These are phyloP conservation scores for Amphibalanus amphitrite DNA, from an alignment of 1,140 invertebrate genomes.

Conservation along the genomic window DNA sequence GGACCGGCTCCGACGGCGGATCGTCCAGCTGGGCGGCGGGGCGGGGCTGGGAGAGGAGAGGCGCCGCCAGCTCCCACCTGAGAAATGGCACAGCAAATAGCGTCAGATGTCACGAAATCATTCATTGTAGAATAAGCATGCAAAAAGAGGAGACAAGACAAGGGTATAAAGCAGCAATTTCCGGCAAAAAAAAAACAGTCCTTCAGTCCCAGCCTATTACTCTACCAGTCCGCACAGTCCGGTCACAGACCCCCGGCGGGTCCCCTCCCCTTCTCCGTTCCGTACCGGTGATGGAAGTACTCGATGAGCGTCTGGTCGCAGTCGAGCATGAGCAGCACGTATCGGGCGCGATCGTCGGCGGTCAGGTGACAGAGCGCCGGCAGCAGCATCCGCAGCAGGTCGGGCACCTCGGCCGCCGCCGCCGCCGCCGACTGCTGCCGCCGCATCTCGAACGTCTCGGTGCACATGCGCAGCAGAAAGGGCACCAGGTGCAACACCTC, in stretches of 20 bases:
- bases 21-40: not conserved
- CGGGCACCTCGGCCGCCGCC: constrained; percentile 36
- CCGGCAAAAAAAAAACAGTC: no score
- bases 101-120: no score
- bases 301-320: constrained; percentile 20
- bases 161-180: no score
- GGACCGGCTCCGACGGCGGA: not conserved
- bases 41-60: not conserved
- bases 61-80: not conserved
- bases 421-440: constrained; percentile 21
- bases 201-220: no score
- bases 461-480: constrained; percentile 40
- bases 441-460: constrained; percentile 6
- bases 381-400: constrained; percentile 59
- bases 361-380: constrained; percentile 76
- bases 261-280: no score
- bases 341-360: constrained; percentile 67
- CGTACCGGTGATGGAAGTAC: constrained; percentile 17
- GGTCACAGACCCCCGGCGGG: no score
- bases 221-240: no score
- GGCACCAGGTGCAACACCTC: constrained; percentile 37
- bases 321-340: constrained; percentile 51
- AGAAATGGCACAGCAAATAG: not conserved
- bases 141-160: no score
- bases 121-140: no score